phyloP scores from a whole-genome alignment of 2,113 vertebrate genomes.

The Notiomystis cincta region DNA sequence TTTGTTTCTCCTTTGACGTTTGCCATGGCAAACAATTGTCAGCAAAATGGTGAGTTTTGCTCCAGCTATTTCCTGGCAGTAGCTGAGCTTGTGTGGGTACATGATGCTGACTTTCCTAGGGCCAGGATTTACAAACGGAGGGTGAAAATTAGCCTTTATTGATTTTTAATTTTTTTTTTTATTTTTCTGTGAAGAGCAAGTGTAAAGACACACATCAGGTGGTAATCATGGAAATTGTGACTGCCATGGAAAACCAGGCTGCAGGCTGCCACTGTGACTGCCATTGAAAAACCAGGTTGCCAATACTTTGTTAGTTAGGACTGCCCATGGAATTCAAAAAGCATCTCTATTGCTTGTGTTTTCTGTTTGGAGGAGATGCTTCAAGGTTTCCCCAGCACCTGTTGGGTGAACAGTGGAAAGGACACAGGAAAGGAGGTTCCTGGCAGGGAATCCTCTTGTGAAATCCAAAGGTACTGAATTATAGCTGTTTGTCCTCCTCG shows the following conservation, averaged over 20 bases:
- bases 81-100: not conserved
- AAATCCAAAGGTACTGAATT: not conserved
- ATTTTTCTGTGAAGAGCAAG: not conserved
- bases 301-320: not conserved
- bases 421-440: not conserved
- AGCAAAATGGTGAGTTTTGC: not conserved
- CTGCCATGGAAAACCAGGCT: not conserved
- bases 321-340: not conserved
- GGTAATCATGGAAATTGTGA: not conserved
- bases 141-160: not conserved
- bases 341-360: too few relatives aligned
- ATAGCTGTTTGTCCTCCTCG: rapidly evolving
- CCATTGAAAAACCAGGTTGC: not conserved
- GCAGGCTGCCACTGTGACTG: not conserved
- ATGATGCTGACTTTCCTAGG: not conserved
- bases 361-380: not conserved
- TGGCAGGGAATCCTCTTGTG: not conserved
- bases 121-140: not conserved
- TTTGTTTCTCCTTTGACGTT: not conserved
- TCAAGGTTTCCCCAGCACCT: not conserved
- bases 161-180: not conserved
- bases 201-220: not conserved
- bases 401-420: not conserved
- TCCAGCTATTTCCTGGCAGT: not conserved
- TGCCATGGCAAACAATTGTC: not conserved